Percentiles rank a stretch among this genome's conserved stretches.
Evolutionary conservation across 2,113 vertebrate genomes (phyloP).

Genomic region (Hylia prasina): DNA sequence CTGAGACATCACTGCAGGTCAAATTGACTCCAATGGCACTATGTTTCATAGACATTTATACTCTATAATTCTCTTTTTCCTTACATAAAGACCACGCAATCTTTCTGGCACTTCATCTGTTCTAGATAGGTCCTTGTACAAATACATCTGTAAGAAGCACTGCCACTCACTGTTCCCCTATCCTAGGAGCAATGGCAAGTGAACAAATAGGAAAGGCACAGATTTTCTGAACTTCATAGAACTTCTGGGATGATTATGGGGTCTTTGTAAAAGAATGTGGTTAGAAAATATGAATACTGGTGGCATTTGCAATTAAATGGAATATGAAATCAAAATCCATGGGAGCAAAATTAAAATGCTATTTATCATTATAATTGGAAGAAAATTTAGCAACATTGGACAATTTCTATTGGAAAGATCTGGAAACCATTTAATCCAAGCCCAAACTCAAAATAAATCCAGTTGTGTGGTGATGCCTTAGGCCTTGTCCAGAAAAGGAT

Average conservation of each 20-base stretch:
- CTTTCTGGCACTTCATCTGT: neutral
- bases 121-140: neutral
- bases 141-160: neutral
- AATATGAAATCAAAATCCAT: neutral
- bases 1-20: neutral
- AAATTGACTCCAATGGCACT: rapidly evolving
- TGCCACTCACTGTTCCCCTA: neutral
- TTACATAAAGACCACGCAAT: neutral
- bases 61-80: neutral
- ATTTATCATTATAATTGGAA: neutral
- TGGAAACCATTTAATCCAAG: neutral
- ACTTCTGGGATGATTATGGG: neutral
- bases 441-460: neutral
- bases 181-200: neutral
- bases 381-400: neutral
- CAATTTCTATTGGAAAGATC: neutral
- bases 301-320: neutral
- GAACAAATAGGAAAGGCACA: neutral
- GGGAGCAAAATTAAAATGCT: neutral
- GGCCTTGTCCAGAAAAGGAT: neutral
- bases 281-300: neutral
- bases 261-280: neutral
- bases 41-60: neutral
- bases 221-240: neutral
- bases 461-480: neutral